Conservation (phyloP, 2,113 vertebrate species). For the Euleptes europaea region DNA sequence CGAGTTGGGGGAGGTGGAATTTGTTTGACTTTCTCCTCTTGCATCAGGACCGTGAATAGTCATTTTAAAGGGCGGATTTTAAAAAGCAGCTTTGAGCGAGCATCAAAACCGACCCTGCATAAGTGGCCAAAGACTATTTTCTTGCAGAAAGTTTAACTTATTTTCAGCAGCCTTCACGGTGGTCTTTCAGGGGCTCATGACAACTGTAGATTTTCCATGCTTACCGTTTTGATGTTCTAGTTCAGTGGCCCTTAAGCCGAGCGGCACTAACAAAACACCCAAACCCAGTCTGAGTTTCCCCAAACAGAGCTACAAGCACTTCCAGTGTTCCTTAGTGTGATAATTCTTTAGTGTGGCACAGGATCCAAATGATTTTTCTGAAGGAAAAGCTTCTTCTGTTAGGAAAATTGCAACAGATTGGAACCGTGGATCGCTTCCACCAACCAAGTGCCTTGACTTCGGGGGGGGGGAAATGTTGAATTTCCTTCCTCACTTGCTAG, state of each 20-base stretch:
- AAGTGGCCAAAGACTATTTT: too few relatives aligned
- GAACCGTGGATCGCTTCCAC: too few relatives aligned
- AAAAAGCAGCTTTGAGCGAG: too few relatives aligned
- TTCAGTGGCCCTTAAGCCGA: accelerated
- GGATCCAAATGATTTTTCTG: not conserved
- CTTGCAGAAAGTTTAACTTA: not conserved
- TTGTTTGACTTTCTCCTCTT: too few relatives aligned
- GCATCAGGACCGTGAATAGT: too few relatives aligned
- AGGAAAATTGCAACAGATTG: too few relatives aligned
- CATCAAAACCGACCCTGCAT: too few relatives aligned
- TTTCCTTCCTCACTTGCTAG: too few relatives aligned
- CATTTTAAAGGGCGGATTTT: too few relatives aligned
- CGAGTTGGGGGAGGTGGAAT: too few relatives aligned
- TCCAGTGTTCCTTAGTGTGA: not conserved
- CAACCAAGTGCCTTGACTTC: too few relatives aligned
- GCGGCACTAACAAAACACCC: not conserved
- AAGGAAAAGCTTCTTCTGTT: too few relatives aligned
- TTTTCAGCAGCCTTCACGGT: accelerated
- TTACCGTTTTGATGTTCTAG: accelerated
- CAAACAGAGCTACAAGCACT: not conserved
- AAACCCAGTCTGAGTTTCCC: not conserved
- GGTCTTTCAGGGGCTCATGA: not conserved
- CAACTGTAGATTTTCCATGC: not conserved
- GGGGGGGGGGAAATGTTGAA: not conserved
- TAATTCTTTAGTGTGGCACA: not conserved